These are phyloP conservation scores for Littorina saxatilis DNA, from an alignment of 1,140 invertebrate species.

Conservation along the genomic window DNA sequence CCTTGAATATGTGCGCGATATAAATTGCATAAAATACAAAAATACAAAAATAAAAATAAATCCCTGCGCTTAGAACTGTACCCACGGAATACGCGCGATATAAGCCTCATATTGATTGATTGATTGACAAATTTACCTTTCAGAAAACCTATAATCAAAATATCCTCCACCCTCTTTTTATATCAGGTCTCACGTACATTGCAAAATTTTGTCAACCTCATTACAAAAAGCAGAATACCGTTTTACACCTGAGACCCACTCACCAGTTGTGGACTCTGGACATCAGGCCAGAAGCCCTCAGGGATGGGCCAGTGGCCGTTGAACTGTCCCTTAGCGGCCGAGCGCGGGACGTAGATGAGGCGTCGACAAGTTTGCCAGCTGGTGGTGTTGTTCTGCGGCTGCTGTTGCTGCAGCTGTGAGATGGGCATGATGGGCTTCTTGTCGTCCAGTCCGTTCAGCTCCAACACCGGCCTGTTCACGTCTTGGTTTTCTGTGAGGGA, in stretches of 20 bases:
- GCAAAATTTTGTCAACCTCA: no score
- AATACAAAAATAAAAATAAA: no score
- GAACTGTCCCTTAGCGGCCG: constrained; percentile 91
- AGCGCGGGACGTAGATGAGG: constrained; percentile 94
- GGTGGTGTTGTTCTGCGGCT: constrained; percentile 53
- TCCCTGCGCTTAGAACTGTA: no score
- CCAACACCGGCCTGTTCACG: constrained; percentile 58
- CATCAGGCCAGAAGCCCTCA: constrained; percentile 97
- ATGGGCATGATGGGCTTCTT: constrained; percentile 40
- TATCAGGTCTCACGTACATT: no score
- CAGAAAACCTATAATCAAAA: no score
- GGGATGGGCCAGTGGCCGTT: constrained; percentile 99
- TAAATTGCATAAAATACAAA: no score
- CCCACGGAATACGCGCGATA: no score
- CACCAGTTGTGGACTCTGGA: constrained; percentile 83
- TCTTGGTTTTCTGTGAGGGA: constrained; percentile 63
- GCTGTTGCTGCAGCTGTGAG: constrained; percentile 40
- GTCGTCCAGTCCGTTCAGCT: constrained; percentile 46
- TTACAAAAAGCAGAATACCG: constrained; percentile 88
- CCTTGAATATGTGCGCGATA: no score
- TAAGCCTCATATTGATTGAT: no score
- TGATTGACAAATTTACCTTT: no score
- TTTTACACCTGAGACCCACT: constrained; percentile 42
- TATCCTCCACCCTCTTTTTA: no score
- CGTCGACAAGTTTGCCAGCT: constrained; percentile 90